Evolutionary conservation across 2,797 vertebrate genomes (phyloP), one percentile per base, ranked within the genome.

Genomic region (Sebastes cheni): DNA sequence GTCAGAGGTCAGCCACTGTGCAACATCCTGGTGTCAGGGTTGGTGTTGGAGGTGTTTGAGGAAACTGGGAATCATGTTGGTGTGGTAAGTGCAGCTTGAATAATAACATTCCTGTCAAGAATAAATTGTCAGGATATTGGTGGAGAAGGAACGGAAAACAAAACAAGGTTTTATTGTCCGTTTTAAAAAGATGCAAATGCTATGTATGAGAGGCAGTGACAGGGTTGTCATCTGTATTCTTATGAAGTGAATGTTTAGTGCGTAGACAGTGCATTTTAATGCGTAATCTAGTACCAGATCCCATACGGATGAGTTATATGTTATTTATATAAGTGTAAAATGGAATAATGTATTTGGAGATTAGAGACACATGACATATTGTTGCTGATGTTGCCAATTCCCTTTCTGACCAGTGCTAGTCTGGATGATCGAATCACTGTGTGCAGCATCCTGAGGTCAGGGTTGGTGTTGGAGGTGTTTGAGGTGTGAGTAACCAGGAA

Each of bases 321-420:
- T 65, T 16, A 29, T 67, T 67, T 12, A 50, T 20, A 4, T n/a
- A 42, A 42, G 66, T 72, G 39, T 67, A 59, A 85, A 87, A 66
- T 56, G 64, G 67, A 25, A 91, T 42, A 42, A 42, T 42, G 39
- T 14, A 42, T 42, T 72, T 78, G 50, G 75, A 68, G 86, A 88
- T 87, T 82, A 84, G 18, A 60, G 50, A 68, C 36, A 56, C 8
- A 1, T 68, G 66, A 9, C 59, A 79, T 79, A 84, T 81, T 83
- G 79, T 81, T 66, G 36, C 34, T 66, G 11, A 71, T 68, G 62
- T 27, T 68, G 32, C 18, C 75, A 84, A 55, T 82, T 79, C 59
- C 29, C 22, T 72, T 8, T 42, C 13, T 58, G 64, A 67, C 34
- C 68, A 27, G n/a, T 22, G 58, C 52, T 79, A 9, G 6, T 60